Percentiles rank a stretch among this genome's conserved stretches.
These are phyloP conservation scores for Forbesichthys agassizii DNA, from an alignment of 2,113 vertebrate genomes.

Conservation along the genomic window DNA sequence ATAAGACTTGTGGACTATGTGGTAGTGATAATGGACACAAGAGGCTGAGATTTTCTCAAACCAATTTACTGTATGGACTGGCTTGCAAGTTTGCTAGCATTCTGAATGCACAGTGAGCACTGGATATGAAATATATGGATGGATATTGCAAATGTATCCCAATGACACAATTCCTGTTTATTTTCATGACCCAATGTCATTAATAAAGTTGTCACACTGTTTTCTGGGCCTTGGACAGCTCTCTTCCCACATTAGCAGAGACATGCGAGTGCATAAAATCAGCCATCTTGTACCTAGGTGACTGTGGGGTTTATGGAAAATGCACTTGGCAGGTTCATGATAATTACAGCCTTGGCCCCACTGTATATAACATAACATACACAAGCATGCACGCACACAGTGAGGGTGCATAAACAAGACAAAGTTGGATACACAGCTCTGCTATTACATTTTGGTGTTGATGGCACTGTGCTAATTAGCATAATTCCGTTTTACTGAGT, in stretches of 20 bases:
- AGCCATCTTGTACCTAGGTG: slow-evolving; percentile 19
- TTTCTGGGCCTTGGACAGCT: slow-evolving; percentile 23
- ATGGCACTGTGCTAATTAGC: slow-evolving; percentile 45
- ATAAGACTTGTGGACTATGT: no score
- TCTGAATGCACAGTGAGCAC: no score
- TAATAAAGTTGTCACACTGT: slow-evolving; percentile 48
- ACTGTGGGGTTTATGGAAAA: background rate
- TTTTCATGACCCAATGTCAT: slow-evolving; percentile 50
- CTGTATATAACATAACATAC: slow-evolving; percentile 19
- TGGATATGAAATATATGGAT: no score
- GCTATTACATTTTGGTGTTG: slow-evolving; percentile 43
- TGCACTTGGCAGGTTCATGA: slow-evolving; percentile 26
- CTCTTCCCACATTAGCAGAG: slow-evolving; percentile 44
- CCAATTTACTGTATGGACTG: no score
- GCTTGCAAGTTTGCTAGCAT: no score
- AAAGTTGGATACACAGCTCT: slow-evolving; percentile 42
- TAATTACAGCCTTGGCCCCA: slow-evolving; percentile 31
- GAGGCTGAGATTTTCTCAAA: no score
- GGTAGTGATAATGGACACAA: no score
- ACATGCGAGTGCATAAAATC: slow-evolving; percentile 60
- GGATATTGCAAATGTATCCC: background rate
- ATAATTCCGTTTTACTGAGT: slow-evolving; percentile 33
- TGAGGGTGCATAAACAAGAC: slow-evolving; percentile 43
- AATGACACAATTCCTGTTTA: background rate
- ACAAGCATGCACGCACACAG: slow-evolving; percentile 22